phyloP scores from a whole-genome alignment of 2,113 vertebrate genomes.

The Tyto alba region DNA sequence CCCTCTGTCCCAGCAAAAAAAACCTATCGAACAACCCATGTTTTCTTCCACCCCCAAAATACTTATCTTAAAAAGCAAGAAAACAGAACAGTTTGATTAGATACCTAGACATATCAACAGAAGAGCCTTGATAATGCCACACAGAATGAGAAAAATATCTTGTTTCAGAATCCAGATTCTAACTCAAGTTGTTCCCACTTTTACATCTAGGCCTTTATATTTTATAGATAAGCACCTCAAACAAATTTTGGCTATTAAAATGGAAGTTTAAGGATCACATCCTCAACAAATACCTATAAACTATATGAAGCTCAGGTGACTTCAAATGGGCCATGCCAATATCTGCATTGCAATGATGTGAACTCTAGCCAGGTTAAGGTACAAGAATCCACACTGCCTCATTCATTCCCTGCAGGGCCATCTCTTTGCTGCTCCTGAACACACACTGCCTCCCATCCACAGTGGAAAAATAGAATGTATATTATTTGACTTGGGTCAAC shows the following conservation, averaged over 20 bases:
- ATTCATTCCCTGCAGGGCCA: accelerated
- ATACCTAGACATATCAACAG: not conserved
- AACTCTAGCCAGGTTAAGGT: not conserved
- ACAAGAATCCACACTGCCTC: accelerated
- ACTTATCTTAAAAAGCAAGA: not conserved
- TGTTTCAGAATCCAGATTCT: not conserved
- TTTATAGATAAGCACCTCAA: not conserved
- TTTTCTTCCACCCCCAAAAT: not conserved
- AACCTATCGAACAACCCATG: accelerated
- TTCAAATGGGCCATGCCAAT: not conserved
- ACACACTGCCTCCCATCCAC: not conserved
- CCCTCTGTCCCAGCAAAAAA: not conserved
- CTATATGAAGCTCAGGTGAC: not conserved
- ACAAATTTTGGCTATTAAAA: not conserved
- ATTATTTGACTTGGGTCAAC: not conserved
- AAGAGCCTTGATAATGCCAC: not conserved
- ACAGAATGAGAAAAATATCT: not conserved
- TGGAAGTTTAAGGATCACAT: not conserved
- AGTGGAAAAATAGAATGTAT: not conserved
- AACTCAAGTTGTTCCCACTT: not conserved
- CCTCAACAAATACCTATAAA: not conserved
- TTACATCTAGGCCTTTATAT: not conserved
- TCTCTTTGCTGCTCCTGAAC: not conserved
- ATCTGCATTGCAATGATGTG: accelerated
- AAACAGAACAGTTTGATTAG: not conserved